Conservation (phyloP, 2,888 invertebrate genomes). For the Hirtodrosophila alboralis region DNA sequence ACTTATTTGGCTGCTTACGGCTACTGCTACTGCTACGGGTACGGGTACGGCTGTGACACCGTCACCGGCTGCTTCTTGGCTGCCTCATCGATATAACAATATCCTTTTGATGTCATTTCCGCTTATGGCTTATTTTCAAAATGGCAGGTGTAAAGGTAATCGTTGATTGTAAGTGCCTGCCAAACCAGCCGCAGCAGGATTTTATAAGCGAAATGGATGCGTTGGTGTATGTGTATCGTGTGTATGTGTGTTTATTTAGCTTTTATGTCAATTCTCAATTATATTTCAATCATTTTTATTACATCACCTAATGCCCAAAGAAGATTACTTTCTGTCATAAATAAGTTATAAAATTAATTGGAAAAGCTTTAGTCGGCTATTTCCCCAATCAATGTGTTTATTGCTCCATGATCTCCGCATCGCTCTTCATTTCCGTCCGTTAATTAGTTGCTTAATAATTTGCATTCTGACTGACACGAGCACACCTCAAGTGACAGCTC, state of each 20-base stretch:
- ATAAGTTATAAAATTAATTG: conserved; percentile 76
- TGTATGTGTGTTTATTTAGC: conserved; percentile 53
- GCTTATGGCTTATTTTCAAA: conserved; percentile 79
- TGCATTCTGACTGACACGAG: conserved; percentile 57
- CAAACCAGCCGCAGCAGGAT: conserved; percentile 54
- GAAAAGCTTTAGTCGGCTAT: conserved; percentile 51
- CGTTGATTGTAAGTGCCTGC: conserved; percentile 77
- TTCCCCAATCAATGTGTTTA: conserved; percentile 7
- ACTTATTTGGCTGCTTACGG: conserved; percentile 47
- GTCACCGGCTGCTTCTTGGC: conserved; percentile 38
- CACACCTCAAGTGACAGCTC: conserved; percentile 63
- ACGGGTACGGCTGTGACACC: not conserved
- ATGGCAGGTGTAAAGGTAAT: conserved; percentile 79
- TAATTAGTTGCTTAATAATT: conserved; percentile 77
- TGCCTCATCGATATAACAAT: conserved; percentile 76
- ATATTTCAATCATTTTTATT: conserved; percentile 80
- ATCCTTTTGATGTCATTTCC: conserved; percentile 79
- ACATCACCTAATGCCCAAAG: conserved; percentile 74
- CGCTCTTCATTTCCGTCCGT: conserved; percentile 43
- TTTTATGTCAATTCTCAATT: conserved; percentile 79
- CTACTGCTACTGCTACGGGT: conserved; percentile 14
- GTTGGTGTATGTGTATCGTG: conserved; percentile 12
- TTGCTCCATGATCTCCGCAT: conserved; percentile 15
- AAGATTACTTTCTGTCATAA: conserved; percentile 69
- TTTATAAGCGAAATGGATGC: conserved; percentile 54